Base-by-base conservation (phyloP, 2,113 vertebrate species). In the Quiscalus mexicanus region DNA sequence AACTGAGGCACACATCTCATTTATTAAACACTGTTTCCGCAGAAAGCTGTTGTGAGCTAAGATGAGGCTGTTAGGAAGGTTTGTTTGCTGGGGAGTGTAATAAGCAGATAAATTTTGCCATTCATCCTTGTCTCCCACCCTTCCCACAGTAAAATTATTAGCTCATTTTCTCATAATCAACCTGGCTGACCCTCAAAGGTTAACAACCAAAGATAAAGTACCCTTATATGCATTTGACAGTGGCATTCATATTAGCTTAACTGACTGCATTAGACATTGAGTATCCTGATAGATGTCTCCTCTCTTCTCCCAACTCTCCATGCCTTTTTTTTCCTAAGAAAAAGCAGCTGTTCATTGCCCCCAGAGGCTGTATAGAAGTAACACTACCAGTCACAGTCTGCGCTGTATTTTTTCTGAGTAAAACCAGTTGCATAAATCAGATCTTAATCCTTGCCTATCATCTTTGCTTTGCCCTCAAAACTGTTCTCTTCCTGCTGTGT, bases 81-180 rank as follows among this genome's bases (percentile, higher is more conserved):
- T 58, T 88, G 27, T 95, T 89, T 82, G 45, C 58, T 73, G 58
- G 37, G 65, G 41, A 84, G 37, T 52, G 6, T 60, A 89, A 96
- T 30, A 39, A 94, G 59, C 60, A 78, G 73, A 71, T 60, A 70
- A 84, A 92, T 49, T 78, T 92, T 52, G 55, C n/a, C 49, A 60
- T 95, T 92, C 45, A 31, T 94, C 45, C 23, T 37, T 52, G 31
- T 49, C 25, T 30, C 37, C 10, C 60, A 59, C 35, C 21, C 45
- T 70, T 68, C 67, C 60, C 82, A 77, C 41, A 84, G 52, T 80
- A 77, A 96, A 93, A 82, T 67, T 74, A 68, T 55, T 78, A 73
- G 45, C 53, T 95, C 37, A 33, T 94, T 89, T 73, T 94, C 52
- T 86, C n/a, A 24, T 79, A 80, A 69, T 95, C 58, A 86, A 50